These are phyloP conservation scores for Cricetomys ansorgei DNA, from an alignment of 2,113 vertebrate species.

Conservation along the genomic window DNA sequence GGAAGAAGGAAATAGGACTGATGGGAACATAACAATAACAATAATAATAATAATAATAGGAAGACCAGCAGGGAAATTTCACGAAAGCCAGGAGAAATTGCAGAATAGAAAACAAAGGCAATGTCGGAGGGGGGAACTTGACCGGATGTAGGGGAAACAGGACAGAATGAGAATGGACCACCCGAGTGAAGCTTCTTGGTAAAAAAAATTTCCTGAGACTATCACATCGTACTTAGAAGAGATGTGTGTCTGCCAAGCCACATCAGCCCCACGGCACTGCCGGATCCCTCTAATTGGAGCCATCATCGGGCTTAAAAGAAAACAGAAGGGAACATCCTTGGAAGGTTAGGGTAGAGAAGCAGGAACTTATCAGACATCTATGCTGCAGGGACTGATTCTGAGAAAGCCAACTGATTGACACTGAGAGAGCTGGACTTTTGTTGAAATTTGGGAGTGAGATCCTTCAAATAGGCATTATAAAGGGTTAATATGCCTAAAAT, in stretches of 20 bases:
- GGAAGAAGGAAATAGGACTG: no score
- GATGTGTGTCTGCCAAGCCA: rapidly evolving
- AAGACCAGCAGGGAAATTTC: not conserved
- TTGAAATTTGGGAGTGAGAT: not conserved
- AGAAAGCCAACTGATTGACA: not conserved
- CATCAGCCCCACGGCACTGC: not conserved
- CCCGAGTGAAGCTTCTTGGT: not conserved
- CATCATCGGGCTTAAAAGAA: not conserved
- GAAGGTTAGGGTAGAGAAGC: not conserved
- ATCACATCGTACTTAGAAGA: not conserved
- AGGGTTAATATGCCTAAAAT: not conserved
- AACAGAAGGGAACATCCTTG: not conserved
- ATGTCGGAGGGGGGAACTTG: not conserved
- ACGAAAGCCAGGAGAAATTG: not conserved
- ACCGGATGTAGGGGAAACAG: no score
- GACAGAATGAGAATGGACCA: not conserved
- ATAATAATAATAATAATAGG: no score
- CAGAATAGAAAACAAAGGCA: not conserved
- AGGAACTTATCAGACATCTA: not conserved
- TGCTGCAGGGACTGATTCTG: not conserved
- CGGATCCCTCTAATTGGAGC: not conserved
- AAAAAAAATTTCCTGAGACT: not conserved
- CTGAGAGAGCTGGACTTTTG: not conserved
- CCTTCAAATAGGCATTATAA: not conserved
- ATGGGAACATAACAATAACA: no score